Conservation (phyloP, 2,797 vertebrate species). For the Natrix natrix region DNA sequence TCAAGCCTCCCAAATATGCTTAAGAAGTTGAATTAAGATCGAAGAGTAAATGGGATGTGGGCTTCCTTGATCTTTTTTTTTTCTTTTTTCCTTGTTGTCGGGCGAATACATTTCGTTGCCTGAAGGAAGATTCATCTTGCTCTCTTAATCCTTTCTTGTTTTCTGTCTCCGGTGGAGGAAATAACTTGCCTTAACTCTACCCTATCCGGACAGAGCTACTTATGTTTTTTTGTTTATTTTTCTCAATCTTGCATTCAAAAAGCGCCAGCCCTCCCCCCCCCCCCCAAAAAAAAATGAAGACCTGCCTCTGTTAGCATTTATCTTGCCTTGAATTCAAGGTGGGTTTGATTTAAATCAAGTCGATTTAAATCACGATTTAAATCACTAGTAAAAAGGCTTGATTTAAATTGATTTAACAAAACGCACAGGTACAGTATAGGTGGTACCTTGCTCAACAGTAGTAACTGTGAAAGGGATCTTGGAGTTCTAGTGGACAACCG, state of each 20-base stretch:
- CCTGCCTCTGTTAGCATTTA: neutral
- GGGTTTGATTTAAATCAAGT: no score
- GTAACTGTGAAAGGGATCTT: no score
- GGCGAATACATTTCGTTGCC: conserved; percentile 20
- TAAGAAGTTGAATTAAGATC: conserved; percentile 20
- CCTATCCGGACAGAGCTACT: neutral
- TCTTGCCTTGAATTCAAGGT: neutral
- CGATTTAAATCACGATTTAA: no score
- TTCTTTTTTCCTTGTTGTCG: neutral
- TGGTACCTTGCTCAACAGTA: no score
- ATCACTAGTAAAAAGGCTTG: no score
- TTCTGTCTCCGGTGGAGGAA: conserved; percentile 15
- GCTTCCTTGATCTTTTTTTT: conserved; percentile 21
- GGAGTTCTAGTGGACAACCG: no score
- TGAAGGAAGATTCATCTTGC: conserved; percentile 28
- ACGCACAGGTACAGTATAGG: no score
- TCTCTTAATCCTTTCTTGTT: neutral
- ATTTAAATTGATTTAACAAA: no score
- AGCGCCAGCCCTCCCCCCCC: conserved; percentile 9
- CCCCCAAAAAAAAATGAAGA: neutral
- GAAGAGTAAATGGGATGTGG: conserved; percentile 53
- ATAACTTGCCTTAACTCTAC: conserved; percentile 50
- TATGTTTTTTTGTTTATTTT: neutral
- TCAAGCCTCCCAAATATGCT: conserved; percentile 23
- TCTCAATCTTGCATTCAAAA: neutral